Conservation (phyloP, 1,140 invertebrate species). For the Teleogryllus occipitalis region DNA sequence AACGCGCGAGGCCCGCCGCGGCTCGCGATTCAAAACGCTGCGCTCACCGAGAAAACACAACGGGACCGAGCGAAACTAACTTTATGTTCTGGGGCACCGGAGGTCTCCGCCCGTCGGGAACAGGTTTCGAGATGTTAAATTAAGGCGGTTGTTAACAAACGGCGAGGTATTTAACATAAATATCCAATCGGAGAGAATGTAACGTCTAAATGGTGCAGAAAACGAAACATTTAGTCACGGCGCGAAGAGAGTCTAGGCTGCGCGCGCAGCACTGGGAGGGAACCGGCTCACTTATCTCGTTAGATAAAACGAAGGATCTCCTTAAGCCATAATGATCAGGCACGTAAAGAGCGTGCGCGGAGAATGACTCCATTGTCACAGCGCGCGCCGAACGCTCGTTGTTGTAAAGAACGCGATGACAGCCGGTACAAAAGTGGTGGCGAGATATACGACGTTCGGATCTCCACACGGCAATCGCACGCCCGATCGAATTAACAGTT, state of each 20-base stretch:
- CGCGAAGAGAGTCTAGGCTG: background rate
- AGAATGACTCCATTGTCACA: constrained; percentile 4
- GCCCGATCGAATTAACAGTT: background rate
- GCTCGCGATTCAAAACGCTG: background rate
- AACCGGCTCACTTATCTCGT: background rate
- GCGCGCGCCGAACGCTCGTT: background rate
- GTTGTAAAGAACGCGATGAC: background rate
- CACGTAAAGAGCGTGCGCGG: background rate
- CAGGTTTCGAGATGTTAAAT: background rate
- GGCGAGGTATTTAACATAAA: background rate
- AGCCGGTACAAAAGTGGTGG: background rate
- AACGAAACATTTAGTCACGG: background rate
- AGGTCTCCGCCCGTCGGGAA: background rate
- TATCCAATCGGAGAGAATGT: background rate
- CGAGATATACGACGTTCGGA: background rate
- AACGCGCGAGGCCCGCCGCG: background rate
- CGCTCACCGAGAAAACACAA: too few relatives aligned
- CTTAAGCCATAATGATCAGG: background rate
- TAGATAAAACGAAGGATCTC: background rate
- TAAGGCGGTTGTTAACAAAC: background rate
- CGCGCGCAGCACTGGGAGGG: background rate
- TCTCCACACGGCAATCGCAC: background rate
- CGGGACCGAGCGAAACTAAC: background rate
- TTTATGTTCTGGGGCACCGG: background rate
- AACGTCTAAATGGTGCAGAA: constrained; percentile 4